Base-by-base conservation (phyloP, 1,140 invertebrate genomes). In the Caerostris darwini region DNA sequence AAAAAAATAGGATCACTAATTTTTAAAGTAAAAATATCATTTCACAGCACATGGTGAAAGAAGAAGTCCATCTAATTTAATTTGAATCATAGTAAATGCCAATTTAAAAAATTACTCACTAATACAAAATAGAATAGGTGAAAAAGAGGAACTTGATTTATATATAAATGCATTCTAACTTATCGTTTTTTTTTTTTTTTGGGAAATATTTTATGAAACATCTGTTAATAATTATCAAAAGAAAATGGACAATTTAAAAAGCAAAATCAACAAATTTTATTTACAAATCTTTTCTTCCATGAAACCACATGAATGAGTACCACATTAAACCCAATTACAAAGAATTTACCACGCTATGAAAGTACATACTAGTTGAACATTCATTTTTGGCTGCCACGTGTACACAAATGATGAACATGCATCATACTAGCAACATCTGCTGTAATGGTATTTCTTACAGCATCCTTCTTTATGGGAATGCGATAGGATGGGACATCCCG, bases 391-490 rank as follows among this genome's bases (percentile, higher is more conserved):
- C 61, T 64, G 61, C 12, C 12, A 50, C n/a, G 12, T 14, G 81
- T 17, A 77, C 10, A 8, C 34, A 10, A 34, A 50, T 77, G 34
- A 19, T 34, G 5, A 50, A 34, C 3, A 19, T 34, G 17, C 17
- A 10, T 14, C 10, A 5, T 58, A 59, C 58, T 34, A 93, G 54
- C 92, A 93, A 67, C 92, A 93, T 58, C 92, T 86, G 85, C 81
- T 93, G 69, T 88, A 93, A 85, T 88, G 92, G 14, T 93, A 93
- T 81, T 64, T 93, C 54, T 59, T 93, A 69, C 92, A 93, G 57
- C 92, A 93, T n/a, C 92, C 92, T 19, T 93, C 92, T 50, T 59
- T 88, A 57, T 93, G 92, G 64, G 92, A 88, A 8, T 6, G 8
- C 3, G 92, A 93, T 0, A 93, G 54, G n/a, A 93, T 8, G 10